Evolutionary conservation across 2,888 invertebrate genomes (phyloP).

Genomic region (Dasysyrphus tricinctus): DNA sequence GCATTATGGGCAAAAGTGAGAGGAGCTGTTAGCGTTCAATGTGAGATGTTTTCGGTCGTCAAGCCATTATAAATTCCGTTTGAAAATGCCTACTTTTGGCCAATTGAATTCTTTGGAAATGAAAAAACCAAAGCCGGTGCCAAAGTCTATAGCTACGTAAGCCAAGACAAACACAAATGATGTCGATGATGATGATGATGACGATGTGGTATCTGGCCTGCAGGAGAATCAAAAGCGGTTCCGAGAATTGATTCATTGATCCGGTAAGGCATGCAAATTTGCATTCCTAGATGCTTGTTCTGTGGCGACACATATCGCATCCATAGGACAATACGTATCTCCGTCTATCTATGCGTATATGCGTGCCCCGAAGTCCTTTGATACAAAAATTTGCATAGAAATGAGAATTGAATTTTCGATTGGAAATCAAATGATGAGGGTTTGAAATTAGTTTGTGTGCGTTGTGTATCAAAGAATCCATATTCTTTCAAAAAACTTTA

Average conservation of each 20-base stretch:
- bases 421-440: conserved; percentile 48
- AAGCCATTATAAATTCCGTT: conserved; percentile 70
- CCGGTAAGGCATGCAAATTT: conserved; percentile 60
- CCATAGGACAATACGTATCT: not conserved
- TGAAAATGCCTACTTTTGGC: conserved; percentile 59
- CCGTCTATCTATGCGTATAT: not conserved
- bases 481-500: not conserved
- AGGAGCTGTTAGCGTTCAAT: conserved; percentile 34
- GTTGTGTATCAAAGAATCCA: conserved; percentile 4
- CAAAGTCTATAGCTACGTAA: not conserved
- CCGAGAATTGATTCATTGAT: conserved; percentile 64
- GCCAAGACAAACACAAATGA: conserved; percentile 5
- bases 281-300: conserved; percentile 34
- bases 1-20: conserved; percentile 6
- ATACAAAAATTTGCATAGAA: conserved; percentile 69
- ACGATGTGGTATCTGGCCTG: not conserved
- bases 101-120: conserved; percentile 58
- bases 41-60: conserved; percentile 57
- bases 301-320: conserved; percentile 13
- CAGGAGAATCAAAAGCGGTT: conserved; percentile 43
- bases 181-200: not conserved
- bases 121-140: not conserved
- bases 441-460: not conserved
- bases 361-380: conserved; percentile 49
- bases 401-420: conserved; percentile 67